Evolutionary conservation across 2,797 vertebrate species (phyloP), one percentile per base, ranked within the genome.

Genomic region (Hozukius guyotensis): DNA sequence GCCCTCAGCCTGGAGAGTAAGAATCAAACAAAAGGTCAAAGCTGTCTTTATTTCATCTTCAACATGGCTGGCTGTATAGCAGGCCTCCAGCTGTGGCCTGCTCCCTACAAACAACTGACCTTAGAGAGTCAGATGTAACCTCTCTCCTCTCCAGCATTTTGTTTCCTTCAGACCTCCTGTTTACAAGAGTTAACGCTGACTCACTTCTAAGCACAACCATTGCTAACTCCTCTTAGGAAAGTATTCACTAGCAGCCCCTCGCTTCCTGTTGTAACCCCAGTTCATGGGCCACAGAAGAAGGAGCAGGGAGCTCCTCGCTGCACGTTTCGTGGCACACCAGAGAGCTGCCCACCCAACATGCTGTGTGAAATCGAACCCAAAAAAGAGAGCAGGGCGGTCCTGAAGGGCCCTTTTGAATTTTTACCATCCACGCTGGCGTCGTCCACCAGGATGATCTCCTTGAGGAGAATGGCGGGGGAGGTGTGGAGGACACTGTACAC

Each of bases 401-500:
- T 62, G 67, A 81, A 72, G 69, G 62, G 52, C 74, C 75, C 77
- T n/a, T 22, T 70, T 77, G 55, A 75, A 34, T 84, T 90, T 42
- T 97, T 97, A 99, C 98, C 99, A 60, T 99, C 98, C 86, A 92
- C 89, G 82, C 98, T 99, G 94, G 98, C 98, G 85, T 99, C 98
- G 71, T 99, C 99, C 94, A 99, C 99, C 90, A 99, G 94, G 95
- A 99, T 98, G 92, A 99, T 95, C 94, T 99, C 98, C 90, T 98
- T 99, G 72, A 99, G 97, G 84, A 99, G 94, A 68, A 99, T 96
- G 78, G 97, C 96, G 9, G 99, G 99, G 59, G 99, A 98, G 24
- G 97, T 97, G 91, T 99, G 98, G 67, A 99, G 97, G 82, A 99
- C 98, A 20, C 98, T 99, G 96, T 99, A 96, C 20, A 99, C 98